phyloP scores from a whole-genome alignment of 2,113 vertebrate species.

The Ia io region DNA sequence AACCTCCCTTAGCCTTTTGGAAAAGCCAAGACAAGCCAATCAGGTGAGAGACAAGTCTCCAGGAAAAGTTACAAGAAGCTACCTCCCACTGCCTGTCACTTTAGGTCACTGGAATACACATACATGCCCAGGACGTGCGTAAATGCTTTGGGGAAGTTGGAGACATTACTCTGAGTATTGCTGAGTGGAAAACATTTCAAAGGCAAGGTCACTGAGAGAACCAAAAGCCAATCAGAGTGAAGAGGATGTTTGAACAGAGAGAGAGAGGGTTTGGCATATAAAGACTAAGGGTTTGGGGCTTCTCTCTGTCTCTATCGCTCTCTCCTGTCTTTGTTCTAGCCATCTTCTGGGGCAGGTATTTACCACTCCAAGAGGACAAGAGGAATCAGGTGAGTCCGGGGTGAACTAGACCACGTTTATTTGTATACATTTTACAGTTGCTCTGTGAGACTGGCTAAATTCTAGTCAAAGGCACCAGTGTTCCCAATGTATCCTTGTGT shows the following conservation, averaged over 20 bases:
- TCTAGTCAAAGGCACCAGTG: background rate
- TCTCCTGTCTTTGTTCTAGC: background rate
- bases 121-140: background rate
- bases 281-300: background rate
- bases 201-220: slow-evolving; percentile 29
- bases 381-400: slow-evolving; percentile 42
- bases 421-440: background rate
- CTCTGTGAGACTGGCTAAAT: background rate
- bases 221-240: slow-evolving; percentile 48
- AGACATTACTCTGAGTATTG: background rate
- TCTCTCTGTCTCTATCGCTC: background rate
- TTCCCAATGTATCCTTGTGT: slow-evolving; percentile 17
- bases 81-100: background rate
- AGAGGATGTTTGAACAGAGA: background rate
- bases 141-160: background rate
- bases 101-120: slow-evolving; percentile 21
- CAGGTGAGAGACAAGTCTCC: slow-evolving; percentile 2
- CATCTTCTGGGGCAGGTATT: background rate
- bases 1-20: background rate
- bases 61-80: slow-evolving; percentile 22
- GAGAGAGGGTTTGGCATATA: background rate
- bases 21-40: background rate
- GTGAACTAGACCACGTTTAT: background rate
- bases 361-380: slow-evolving; percentile 9
- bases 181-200: slow-evolving; percentile 28